Conservation (phyloP, 2,888 invertebrate species). For the Campopleginae sp. region DNA sequence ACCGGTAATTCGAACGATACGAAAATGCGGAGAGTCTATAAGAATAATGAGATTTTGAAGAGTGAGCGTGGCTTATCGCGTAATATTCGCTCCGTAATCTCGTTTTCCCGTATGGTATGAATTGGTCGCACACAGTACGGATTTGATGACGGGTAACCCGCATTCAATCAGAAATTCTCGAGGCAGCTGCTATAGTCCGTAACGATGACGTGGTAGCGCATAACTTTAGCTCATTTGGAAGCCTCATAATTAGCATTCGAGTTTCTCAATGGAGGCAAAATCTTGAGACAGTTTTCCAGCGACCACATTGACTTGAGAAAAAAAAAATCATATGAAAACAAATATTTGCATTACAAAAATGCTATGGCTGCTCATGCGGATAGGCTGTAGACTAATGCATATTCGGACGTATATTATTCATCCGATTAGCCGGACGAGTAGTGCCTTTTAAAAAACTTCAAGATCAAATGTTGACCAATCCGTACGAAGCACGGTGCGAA, state of each 20-base stretch:
- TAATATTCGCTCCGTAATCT: slow-evolving; percentile 46
- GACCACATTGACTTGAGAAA: background rate
- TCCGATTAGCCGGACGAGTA: too few relatives aligned
- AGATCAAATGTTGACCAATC: too few relatives aligned
- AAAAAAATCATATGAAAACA: background rate
- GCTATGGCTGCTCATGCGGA: too few relatives aligned
- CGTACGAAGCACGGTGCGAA: too few relatives aligned
- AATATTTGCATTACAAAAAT: too few relatives aligned
- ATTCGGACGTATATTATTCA: too few relatives aligned
- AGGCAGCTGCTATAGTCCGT: slow-evolving; percentile 57
- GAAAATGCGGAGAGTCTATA: background rate
- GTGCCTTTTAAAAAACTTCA: too few relatives aligned
- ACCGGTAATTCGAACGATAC: background rate
- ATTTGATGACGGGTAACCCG: slow-evolving; percentile 59
- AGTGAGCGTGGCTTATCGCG: slow-evolving; percentile 57
- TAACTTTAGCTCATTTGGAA: slow-evolving; percentile 12
- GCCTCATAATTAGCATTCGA: background rate
- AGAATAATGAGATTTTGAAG: slow-evolving; percentile 33
- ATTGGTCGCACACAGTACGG: background rate
- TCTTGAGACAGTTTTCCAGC: background rate
- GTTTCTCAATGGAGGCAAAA: background rate
- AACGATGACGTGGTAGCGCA: slow-evolving; percentile 51
- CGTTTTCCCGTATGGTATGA: background rate
- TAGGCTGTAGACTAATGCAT: too few relatives aligned
- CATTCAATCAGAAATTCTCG: slow-evolving; percentile 68